Conservation (phyloP, 2,797 vertebrate genomes). For the Crenuchus spilurus region DNA sequence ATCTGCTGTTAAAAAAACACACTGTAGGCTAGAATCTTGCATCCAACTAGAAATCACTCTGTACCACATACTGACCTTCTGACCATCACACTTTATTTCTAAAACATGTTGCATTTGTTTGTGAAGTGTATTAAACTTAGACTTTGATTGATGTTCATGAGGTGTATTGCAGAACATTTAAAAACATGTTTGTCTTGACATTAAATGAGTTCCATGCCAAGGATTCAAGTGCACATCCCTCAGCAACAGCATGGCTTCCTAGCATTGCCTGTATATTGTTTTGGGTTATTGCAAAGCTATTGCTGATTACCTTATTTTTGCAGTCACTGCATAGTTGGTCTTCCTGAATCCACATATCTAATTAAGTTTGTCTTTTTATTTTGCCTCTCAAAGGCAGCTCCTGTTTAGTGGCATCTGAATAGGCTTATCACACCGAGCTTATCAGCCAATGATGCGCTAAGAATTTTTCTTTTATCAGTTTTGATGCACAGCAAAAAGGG, state of each 20-base stretch:
- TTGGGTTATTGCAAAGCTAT: not conserved
- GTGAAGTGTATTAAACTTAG: too few relatives aligned
- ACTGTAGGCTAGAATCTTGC: too few relatives aligned
- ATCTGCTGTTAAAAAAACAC: too few relatives aligned
- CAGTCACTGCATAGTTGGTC: constrained; percentile 20
- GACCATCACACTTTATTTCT: too few relatives aligned
- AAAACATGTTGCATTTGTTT: too few relatives aligned
- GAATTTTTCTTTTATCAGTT: constrained; percentile 41
- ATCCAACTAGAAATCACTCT: too few relatives aligned
- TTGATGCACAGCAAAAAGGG: constrained; percentile 42
- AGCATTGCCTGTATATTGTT: not conserved
- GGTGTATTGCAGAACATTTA: too few relatives aligned
- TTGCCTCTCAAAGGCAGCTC: constrained; percentile 32
- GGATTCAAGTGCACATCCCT: not conserved
- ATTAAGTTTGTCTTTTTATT: constrained; percentile 29
- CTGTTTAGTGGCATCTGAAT: constrained; percentile 46
- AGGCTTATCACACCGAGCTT: constrained; percentile 45
- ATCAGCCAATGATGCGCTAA: constrained; percentile 39
- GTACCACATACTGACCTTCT: too few relatives aligned
- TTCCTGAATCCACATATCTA: constrained; percentile 28
- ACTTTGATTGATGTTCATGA: too few relatives aligned
- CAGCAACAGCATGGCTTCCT: not conserved
- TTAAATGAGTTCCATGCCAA: not conserved
- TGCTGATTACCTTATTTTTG: constrained; percentile 29
- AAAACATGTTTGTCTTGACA: not conserved